Conservation (phyloP, 2,888 invertebrate species). For the Drosophila conformis region DNA sequence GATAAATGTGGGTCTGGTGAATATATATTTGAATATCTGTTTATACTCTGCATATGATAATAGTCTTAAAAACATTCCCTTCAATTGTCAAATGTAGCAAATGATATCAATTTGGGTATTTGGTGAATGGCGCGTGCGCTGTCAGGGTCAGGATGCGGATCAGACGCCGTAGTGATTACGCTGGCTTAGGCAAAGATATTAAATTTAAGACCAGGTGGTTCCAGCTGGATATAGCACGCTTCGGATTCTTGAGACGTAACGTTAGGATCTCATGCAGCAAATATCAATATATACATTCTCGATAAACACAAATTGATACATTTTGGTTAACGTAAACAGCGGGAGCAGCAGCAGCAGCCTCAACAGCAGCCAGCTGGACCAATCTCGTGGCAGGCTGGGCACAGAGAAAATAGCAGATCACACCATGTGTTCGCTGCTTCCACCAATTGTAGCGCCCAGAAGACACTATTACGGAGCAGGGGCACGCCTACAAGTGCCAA, state of each 20-base stretch:
- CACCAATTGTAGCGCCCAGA: slow-evolving; percentile 65
- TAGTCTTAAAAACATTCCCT: neutral
- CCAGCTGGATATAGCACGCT: slow-evolving; percentile 69
- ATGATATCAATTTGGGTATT: slow-evolving; percentile 4
- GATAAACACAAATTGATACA: slow-evolving; percentile 50
- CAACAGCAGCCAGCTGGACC: slow-evolving; percentile 62
- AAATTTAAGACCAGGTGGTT: slow-evolving; percentile 60
- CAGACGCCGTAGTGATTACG: slow-evolving; percentile 24
- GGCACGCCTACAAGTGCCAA: slow-evolving; percentile 82
- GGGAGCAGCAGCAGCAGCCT: slow-evolving; percentile 18
- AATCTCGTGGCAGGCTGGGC: slow-evolving; percentile 57
- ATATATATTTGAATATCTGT: neutral
- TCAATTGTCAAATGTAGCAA: slow-evolving; percentile 1
- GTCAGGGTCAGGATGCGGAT: slow-evolving; percentile 29
- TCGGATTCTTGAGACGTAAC: slow-evolving; percentile 42
- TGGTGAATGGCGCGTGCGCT: slow-evolving; percentile 35
- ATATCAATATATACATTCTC: slow-evolving; percentile 19
- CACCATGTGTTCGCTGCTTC: slow-evolving; percentile 71
- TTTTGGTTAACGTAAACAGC: slow-evolving; percentile 50
- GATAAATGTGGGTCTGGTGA: neutral
- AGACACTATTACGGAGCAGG: slow-evolving; percentile 33
- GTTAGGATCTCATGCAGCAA: slow-evolving; percentile 4
- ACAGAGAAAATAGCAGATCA: slow-evolving; percentile 59
- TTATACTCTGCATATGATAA: neutral
- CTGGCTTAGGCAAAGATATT: slow-evolving; percentile 50